Base-by-base conservation (phyloP, 53 echinoderm and acorn worm genomes). In the Glandiceps talaboti region DNA sequence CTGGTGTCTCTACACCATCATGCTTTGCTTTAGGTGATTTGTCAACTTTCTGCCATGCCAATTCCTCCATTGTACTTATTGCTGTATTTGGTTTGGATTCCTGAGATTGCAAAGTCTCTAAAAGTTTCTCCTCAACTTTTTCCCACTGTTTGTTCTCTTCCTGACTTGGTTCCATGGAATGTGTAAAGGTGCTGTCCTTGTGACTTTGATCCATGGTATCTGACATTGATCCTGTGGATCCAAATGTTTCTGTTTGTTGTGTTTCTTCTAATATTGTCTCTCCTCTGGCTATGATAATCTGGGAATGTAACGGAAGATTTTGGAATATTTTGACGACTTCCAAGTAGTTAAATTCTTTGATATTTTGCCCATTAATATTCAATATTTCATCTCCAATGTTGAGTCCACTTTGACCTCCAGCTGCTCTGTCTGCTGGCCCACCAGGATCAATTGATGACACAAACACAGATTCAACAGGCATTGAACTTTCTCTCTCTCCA, bases 351-450 rank as follows among this genome's bases (percentile, higher is more conserved):
- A 83, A 81, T 32, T 88, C 89, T 76, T 94, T 84, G 29, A 99
- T 81, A 29, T 91, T 86, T 30, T 83, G 77, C 20, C 85, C 86
- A 28, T 87, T 84, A n/a, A 94, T 87, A 27, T 87, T 86, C 1
- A 99, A 83, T 74, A 99, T 87, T 79, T 88, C 82, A 85, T 99
- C 99, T 0, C 91, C 86, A 29, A 99, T 73, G 1, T 87, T 87
- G 28, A 77, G 75, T 32, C 74, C 74, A 25, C 30, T 74, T n/a
- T 83, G 80, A 0, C 91, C 94, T 0, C 81, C 27, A 12, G 30
- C 83, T 0, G 91, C 91, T 64, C 94, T 87, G 80, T 87, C 93
- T 26, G 94, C 91, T 1, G 91, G 94, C 26, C 99, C 99, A 29
- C 86, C 91, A 0, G 82, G 86, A 45, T 81, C 85, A 30, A 99